These are phyloP conservation scores for Drosophila anomalata DNA, from an alignment of 2,888 invertebrate genomes.

Conservation along the genomic window DNA sequence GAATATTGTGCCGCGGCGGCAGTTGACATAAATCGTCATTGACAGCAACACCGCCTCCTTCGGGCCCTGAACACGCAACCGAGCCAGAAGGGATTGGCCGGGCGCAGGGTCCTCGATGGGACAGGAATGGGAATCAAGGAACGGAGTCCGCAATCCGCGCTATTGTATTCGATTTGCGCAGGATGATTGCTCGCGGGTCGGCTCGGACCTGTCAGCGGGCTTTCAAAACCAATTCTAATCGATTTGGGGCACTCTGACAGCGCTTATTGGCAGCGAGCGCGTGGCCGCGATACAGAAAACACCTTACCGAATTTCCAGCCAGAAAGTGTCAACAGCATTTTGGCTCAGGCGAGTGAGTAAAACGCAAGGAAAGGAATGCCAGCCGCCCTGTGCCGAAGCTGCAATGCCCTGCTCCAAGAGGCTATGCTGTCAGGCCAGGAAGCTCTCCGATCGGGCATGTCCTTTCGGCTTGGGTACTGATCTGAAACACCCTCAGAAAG, in stretches of 20 bases:
- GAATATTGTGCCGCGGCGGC: conserved; percentile 80
- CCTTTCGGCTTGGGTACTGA: too few relatives aligned
- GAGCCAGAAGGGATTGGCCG: conserved; percentile 14
- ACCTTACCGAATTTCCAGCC: conserved; percentile 51
- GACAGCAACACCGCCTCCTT: conserved; percentile 81
- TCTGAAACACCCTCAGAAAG: neutral
- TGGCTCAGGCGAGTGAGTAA: conserved; percentile 60
- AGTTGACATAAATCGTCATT: conserved; percentile 83
- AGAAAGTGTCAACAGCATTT: conserved; percentile 68
- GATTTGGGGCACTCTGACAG: conserved; percentile 80
- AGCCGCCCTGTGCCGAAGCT: neutral
- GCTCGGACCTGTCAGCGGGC: conserved; percentile 63
- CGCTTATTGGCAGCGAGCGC: conserved; percentile 78
- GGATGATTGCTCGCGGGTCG: conserved; percentile 44
- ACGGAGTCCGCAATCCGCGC: conserved; percentile 70
- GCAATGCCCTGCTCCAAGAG: neutral
- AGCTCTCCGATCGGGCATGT: too few relatives aligned
- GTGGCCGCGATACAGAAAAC: conserved; percentile 71
- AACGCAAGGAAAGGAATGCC: neutral
- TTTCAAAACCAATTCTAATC: conserved; percentile 80
- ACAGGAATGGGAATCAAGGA: neutral
- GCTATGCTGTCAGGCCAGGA: too few relatives aligned
- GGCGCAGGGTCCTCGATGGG: conserved; percentile 9
- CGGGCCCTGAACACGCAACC: conserved; percentile 71
- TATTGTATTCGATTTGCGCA: conserved; percentile 52